Percentiles rank a stretch among this genome's conserved stretches.
phyloP scores from a whole-genome alignment of 2,888 invertebrate species.

The Pseudoips prasinana region DNA sequence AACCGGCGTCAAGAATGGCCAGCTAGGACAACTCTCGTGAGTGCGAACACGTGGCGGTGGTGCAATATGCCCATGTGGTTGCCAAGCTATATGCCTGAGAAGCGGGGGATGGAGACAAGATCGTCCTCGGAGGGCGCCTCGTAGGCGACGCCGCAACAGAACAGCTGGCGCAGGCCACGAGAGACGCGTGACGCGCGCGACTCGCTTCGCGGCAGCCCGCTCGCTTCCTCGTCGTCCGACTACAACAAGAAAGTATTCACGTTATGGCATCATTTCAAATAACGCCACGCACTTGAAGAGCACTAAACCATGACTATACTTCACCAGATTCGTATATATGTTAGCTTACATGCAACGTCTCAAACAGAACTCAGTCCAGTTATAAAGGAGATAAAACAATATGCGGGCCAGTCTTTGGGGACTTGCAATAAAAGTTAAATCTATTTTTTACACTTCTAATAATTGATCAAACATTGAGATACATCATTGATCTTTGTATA shows the following conservation, averaged over 20 bases:
- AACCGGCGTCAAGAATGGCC: constrained; percentile 53
- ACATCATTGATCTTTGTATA: too few species aligned
- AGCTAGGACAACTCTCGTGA: constrained; percentile 40
- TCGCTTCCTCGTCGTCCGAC: constrained; percentile 68
- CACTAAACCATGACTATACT: too few species aligned
- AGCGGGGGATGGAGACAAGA: constrained; percentile 40
- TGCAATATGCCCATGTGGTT: constrained; percentile 14
- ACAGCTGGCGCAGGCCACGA: constrained; percentile 61
- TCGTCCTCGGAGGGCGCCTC: constrained; percentile 63
- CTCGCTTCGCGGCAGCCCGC: constrained; percentile 73
- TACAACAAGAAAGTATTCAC: constrained; percentile 49
- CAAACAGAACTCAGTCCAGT: too few species aligned
- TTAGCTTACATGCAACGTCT: too few species aligned
- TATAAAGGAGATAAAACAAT: too few species aligned
- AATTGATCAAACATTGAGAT: too few species aligned
- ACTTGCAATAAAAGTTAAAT: too few species aligned
- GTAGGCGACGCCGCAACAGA: constrained; percentile 67
- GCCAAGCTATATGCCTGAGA: constrained; percentile 44
- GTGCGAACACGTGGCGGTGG: constrained; percentile 22
- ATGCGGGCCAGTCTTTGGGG: too few species aligned
- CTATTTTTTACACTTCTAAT: too few species aligned
- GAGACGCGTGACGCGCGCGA: constrained; percentile 61
- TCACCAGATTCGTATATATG: too few species aligned
- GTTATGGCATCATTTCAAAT: constrained; percentile 5
- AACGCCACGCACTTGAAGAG: too few species aligned